Evolutionary conservation across 2,113 vertebrate genomes (phyloP).

Genomic region (Lota lota): DNA sequence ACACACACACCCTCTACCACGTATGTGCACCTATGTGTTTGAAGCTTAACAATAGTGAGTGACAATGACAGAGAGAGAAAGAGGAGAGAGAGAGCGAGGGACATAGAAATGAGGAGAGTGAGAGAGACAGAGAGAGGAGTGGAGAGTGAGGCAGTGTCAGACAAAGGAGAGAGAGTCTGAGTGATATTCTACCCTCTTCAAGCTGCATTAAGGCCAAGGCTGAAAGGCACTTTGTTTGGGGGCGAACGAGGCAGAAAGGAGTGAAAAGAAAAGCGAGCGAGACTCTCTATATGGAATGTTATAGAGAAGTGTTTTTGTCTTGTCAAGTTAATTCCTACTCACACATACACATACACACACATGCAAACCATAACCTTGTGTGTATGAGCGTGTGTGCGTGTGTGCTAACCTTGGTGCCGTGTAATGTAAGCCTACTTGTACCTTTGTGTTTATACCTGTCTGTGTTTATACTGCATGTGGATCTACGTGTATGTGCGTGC

Average conservation of each 20-base stretch:
- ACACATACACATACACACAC: neutral
- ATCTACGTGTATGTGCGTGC: too few relatives aligned
- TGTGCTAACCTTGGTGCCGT: neutral
- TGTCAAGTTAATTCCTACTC: neutral
- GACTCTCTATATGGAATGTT: too few relatives aligned
- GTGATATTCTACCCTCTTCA: constrained; percentile 62
- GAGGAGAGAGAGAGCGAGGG: constrained; percentile 11
- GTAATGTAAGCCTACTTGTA: too few relatives aligned
- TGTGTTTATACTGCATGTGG: too few relatives aligned
- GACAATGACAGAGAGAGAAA: too few relatives aligned
- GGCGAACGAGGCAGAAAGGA: neutral
- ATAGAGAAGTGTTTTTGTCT: constrained; percentile 6
- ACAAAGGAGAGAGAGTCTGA: constrained; percentile 52
- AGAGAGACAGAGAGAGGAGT: constrained; percentile 21
- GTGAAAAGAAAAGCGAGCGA: constrained; percentile 14
- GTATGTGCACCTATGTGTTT: constrained; percentile 9
- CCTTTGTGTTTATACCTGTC: too few relatives aligned
- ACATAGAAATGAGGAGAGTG: constrained; percentile 21
- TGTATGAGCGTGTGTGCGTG: constrained; percentile 8
- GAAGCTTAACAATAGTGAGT: too few relatives aligned
- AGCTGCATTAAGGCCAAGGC: constrained; percentile 41
- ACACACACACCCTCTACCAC: neutral
- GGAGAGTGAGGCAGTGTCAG: constrained; percentile 1
- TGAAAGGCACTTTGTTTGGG: constrained; percentile 60
- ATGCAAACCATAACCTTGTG: neutral